A percentile compares a stretch with the other conserved stretches of the same genome.
Evolutionary conservation across 2,888 invertebrate genomes (phyloP).

Genomic region (Rhingia campestris): DNA sequence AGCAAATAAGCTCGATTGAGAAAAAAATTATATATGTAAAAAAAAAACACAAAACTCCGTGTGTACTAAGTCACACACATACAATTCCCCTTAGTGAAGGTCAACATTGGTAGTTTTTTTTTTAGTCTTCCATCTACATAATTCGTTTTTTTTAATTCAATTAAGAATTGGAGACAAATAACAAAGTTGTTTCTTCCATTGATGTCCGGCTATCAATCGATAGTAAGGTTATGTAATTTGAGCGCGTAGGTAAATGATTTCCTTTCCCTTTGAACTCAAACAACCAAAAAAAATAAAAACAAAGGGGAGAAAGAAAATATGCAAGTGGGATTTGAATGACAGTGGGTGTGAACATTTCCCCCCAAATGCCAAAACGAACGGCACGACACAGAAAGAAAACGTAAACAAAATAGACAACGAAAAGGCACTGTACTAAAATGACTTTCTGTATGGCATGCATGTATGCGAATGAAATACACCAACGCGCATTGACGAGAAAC

Average conservation of each 20-base stretch:
- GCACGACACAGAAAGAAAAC: not conserved
- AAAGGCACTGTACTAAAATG: not conserved
- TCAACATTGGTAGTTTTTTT: slow-evolving; percentile 37
- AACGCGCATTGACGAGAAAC: not conserved
- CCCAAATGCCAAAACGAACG: too few species aligned
- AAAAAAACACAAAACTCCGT: slow-evolving; percentile 4
- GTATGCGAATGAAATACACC: not conserved
- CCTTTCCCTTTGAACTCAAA: not conserved
- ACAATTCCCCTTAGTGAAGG: slow-evolving; percentile 45
- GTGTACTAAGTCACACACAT: slow-evolving; percentile 24
- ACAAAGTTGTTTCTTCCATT: slow-evolving; percentile 6
- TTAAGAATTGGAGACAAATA: slow-evolving; percentile 5
- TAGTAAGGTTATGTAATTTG: slow-evolving; percentile 47
- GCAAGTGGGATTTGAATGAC: too few species aligned
- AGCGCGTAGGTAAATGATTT: slow-evolving; percentile 42
- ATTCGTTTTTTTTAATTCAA: slow-evolving; percentile 24
- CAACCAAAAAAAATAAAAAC: slow-evolving; percentile 9
- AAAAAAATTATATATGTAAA: slow-evolving; percentile 2
- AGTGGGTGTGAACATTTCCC: too few species aligned
- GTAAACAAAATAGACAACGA: not conserved
- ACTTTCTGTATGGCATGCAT: not conserved
- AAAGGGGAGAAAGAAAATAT: not conserved
- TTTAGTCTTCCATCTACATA: not conserved
- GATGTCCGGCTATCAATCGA: not conserved
- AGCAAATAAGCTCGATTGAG: not conserved